Conservation (phyloP, 2,113 vertebrate genomes). For the Gnathonemus longibarbis region DNA sequence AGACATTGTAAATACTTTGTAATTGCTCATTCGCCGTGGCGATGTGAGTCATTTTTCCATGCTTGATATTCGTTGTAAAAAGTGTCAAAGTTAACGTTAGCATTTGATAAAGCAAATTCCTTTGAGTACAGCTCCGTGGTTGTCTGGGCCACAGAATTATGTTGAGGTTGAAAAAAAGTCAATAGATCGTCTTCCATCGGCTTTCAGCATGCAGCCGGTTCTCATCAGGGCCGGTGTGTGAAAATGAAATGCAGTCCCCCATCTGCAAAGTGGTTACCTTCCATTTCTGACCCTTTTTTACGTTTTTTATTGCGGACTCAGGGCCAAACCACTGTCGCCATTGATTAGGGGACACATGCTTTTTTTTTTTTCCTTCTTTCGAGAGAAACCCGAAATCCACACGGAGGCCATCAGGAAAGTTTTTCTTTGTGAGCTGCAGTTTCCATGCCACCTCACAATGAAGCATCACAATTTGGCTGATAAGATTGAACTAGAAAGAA, state of each 20-base stretch:
- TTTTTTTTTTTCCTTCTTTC: constrained; percentile 13
- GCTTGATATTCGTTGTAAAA: neutral
- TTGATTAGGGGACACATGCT: constrained; percentile 29
- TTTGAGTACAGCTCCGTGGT: neutral
- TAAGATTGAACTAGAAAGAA: neutral
- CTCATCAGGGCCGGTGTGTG: constrained; percentile 58
- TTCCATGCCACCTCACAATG: constrained; percentile 16
- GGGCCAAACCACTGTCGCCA: constrained; percentile 39
- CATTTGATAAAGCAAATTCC: constrained; percentile 11
- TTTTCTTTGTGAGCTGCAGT: constrained; percentile 24
- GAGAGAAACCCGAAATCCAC: constrained; percentile 21
- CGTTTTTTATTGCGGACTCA: constrained; percentile 31
- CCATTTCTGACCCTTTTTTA: neutral
- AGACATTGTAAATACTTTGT: neutral
- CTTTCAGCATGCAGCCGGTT: constrained; percentile 55
- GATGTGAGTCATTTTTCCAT: neutral
- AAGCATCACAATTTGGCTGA: constrained; percentile 16
- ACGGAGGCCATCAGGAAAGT: constrained; percentile 31
- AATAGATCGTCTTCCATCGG: constrained; percentile 42
- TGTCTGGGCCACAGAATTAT: constrained; percentile 34
- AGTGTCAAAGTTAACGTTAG: constrained; percentile 10
- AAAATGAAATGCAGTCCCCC: constrained; percentile 64
- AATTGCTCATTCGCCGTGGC: neutral
- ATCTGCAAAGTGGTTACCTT: constrained; percentile 39
- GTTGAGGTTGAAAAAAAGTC: constrained; percentile 16